Evolutionary conservation across 2,888 invertebrate genomes (phyloP).

Genomic region (Drosophila tripunctata): DNA sequence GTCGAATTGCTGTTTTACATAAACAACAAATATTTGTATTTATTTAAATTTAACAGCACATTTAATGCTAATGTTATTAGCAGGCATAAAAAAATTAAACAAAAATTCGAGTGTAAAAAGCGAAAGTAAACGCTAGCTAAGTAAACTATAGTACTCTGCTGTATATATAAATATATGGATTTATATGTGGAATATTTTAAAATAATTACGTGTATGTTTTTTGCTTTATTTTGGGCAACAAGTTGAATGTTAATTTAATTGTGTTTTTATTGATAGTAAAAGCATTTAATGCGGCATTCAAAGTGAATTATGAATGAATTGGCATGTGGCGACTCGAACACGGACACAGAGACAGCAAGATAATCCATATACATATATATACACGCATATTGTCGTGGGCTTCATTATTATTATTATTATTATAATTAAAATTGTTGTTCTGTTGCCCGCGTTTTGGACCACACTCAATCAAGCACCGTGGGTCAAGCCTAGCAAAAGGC

Average conservation of each 20-base stretch:
- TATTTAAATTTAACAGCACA: conserved; percentile 41
- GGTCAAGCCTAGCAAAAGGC: background rate
- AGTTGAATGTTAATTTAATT: conserved; percentile 80
- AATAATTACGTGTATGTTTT: conserved; percentile 31
- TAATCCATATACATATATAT: conserved; percentile 26
- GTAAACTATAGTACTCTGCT: background rate
- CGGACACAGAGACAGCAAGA: background rate
- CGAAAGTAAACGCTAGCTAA: background rate
- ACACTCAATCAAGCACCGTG: conserved; percentile 7
- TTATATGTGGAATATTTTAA: conserved; percentile 47
- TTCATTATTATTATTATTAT: conserved; percentile 10
- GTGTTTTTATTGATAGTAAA: conserved; percentile 83
- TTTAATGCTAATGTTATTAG: conserved; percentile 31
- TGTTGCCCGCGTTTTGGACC: conserved; percentile 2
- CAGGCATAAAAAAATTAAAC: conserved; percentile 1
- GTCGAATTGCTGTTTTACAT: conserved; percentile 38
- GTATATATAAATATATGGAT: background rate
- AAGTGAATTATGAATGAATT: conserved; percentile 70
- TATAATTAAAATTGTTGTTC: conserved; percentile 14
- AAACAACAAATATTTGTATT: conserved; percentile 44
- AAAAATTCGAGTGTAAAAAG: background rate
- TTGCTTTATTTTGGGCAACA: conserved; percentile 22
- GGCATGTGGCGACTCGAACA: conserved; percentile 18
- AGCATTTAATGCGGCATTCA: conserved; percentile 70
- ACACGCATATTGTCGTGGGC: conserved; percentile 21